Conservation (phyloP, 2,888 invertebrate species). For the Xylophagus ater region DNA sequence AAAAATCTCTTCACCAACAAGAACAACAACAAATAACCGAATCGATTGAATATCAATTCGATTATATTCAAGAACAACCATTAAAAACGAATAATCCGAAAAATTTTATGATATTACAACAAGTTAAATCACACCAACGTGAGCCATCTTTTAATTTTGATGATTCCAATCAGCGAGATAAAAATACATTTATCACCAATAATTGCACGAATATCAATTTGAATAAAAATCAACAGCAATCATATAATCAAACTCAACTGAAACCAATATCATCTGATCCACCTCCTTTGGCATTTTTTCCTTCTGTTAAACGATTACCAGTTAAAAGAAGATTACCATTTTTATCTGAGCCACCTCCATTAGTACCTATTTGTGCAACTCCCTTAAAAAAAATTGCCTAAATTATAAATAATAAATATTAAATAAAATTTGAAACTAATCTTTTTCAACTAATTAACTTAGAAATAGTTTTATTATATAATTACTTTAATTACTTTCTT, state of each 20-base stretch:
- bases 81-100: not conserved
- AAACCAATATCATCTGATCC: conserved; percentile 17
- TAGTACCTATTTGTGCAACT: conserved; percentile 20
- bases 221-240: conserved; percentile 2
- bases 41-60: not conserved
- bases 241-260: not conserved
- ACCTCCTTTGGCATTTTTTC: conserved; percentile 23
- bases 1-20: not conserved
- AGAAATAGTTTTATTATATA: too few relatives aligned
- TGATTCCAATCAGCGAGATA: too few relatives aligned
- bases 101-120: not conserved
- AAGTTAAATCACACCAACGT: not conserved
- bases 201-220: conserved; percentile 1
- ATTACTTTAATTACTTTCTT: too few relatives aligned
- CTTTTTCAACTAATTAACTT: too few relatives aligned
- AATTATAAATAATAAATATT: too few relatives aligned
- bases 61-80: not conserved
- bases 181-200: not conserved
- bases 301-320: conserved; percentile 19
- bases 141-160: not conserved
- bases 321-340: conserved; percentile 20
- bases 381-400: conserved; percentile 1
- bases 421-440: too few relatives aligned
- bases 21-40: not conserved
- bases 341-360: conserved; percentile 23